Conservation (phyloP, 2,113 vertebrate species). For the Daphoenositta chrysoptera region DNA sequence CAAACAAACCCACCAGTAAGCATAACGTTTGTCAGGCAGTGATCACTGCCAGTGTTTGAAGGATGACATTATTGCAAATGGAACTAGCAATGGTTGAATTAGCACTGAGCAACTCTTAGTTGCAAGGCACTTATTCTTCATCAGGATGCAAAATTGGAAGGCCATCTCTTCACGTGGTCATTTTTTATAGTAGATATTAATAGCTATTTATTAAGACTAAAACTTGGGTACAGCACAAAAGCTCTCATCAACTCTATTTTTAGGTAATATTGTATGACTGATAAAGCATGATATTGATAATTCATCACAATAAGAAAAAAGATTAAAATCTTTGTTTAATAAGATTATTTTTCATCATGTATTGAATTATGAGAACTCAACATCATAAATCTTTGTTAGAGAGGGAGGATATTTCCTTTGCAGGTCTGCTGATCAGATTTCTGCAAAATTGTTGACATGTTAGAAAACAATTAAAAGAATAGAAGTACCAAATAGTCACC, state of each 20-base stretch:
- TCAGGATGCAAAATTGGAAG: background rate
- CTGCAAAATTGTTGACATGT: background rate
- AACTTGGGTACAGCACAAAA: background rate
- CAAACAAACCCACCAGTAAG: background rate
- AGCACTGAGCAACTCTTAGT: background rate
- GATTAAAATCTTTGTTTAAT: background rate
- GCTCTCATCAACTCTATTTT: background rate
- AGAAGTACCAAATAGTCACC: background rate
- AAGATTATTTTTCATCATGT: background rate
- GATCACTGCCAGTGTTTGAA: background rate
- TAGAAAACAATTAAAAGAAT: background rate
- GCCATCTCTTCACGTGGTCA: background rate
- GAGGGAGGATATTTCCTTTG: background rate
- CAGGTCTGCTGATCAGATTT: background rate
- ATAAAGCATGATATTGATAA: background rate
- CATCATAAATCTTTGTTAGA: background rate
- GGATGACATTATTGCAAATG: background rate
- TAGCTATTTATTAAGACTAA: background rate
- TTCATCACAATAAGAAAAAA: slow-evolving; percentile 1
- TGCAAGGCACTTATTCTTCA: background rate
- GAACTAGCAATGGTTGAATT: background rate
- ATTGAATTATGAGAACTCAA: background rate
- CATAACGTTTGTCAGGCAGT: background rate
- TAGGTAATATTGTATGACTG: background rate
- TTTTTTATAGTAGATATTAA: background rate